Evolutionary conservation across 2,888 invertebrate species (phyloP).

Genomic region (Spilarctia lutea): DNA sequence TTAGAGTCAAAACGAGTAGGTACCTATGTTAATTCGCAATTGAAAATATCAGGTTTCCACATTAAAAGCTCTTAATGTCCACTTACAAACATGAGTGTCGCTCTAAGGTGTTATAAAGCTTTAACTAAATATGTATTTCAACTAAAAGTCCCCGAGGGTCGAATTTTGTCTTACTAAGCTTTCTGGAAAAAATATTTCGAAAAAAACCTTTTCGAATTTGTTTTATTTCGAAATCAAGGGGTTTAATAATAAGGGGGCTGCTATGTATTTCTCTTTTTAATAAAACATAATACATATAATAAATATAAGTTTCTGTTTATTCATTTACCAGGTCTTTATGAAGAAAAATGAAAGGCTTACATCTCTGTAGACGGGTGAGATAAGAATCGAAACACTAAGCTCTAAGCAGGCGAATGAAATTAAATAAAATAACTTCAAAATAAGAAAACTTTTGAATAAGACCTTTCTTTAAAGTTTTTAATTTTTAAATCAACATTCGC

Average conservation of each 20-base stretch:
- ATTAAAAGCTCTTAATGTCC: background rate
- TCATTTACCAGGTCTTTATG: slow-evolving; percentile 43
- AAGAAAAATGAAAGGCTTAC: slow-evolving; percentile 41
- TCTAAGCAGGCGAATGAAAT: slow-evolving; percentile 55
- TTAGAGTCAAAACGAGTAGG: background rate
- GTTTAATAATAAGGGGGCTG: background rate
- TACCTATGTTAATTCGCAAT: background rate
- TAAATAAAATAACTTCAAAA: background rate
- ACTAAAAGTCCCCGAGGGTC: background rate
- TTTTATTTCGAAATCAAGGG: background rate
- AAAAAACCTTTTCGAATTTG: background rate
- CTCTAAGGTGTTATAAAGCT: background rate
- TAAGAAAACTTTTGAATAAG: background rate
- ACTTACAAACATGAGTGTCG: background rate
- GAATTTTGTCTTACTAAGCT: background rate
- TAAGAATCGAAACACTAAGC: slow-evolving; percentile 38
- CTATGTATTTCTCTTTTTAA: background rate
- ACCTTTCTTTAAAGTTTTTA: background rate
- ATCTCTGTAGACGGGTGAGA: slow-evolving; percentile 28
- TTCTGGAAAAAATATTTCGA: background rate
- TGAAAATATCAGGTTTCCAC: background rate
- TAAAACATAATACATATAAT: slow-evolving; percentile 44
- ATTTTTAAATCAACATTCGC: background rate
- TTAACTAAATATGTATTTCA: background rate
- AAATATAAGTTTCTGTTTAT: slow-evolving; percentile 56